Percentiles rank a stretch among this genome's conserved stretches.
phyloP scores from a whole-genome alignment of 2,113 vertebrate genomes.

The Bettongia penicillata region DNA sequence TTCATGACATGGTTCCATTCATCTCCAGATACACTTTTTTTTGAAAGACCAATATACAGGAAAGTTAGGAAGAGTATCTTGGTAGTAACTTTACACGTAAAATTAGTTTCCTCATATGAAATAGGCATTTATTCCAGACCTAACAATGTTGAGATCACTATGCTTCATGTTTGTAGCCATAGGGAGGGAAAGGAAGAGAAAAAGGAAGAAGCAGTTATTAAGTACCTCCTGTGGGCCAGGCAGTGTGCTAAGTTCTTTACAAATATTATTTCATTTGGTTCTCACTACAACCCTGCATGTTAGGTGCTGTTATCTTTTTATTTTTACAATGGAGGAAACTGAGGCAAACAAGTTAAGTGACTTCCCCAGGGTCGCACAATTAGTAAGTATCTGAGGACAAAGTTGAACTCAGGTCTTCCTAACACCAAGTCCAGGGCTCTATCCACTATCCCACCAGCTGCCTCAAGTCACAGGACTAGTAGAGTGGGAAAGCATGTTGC shows the following conservation, averaged over 20 bases:
- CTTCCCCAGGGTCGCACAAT: background rate
- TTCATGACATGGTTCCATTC: background rate
- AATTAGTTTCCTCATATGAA: constrained; percentile 10
- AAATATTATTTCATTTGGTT: background rate
- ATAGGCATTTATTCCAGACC: constrained; percentile 10
- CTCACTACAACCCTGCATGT: background rate
- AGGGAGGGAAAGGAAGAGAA: background rate
- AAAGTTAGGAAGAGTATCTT: constrained; percentile 6
- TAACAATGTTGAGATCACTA: constrained; percentile 46
- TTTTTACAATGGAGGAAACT: background rate
- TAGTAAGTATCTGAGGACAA: background rate
- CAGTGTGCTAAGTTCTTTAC: background rate
- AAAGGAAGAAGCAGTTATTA: background rate
- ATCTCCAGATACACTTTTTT: constrained; percentile 38
- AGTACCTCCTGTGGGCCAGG: background rate
- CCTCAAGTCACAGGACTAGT: constrained; percentile 53
- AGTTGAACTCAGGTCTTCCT: background rate
- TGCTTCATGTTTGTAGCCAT: constrained; percentile 51
- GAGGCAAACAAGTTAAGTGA: background rate
- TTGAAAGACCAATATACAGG: constrained; percentile 41
- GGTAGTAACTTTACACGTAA: constrained; percentile 6
- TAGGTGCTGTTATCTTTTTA: background rate
- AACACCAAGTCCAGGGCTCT: background rate
- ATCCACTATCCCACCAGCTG: background rate
- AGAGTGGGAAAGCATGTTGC: constrained; percentile 8